These are phyloP conservation scores for Adrianichthys oophorus DNA, from an alignment of 2,797 vertebrate species.

Conservation along the genomic window DNA sequence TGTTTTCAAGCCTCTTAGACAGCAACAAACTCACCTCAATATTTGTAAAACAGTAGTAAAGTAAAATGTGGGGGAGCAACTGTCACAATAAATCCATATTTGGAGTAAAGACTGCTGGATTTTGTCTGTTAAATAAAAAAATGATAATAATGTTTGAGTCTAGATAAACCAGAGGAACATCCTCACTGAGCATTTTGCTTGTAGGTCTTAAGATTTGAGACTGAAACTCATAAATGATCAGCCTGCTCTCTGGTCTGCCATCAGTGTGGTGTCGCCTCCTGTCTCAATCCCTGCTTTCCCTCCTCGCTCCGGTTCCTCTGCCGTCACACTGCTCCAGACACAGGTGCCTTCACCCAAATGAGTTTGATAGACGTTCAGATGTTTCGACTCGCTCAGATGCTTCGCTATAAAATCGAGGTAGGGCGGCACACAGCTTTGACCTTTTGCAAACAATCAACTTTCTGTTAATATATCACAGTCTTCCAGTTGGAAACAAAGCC, in stretches of 20 bases:
- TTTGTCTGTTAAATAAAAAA: too few species aligned
- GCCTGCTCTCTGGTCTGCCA: slow-evolving; percentile 10
- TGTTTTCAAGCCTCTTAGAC: too few species aligned
- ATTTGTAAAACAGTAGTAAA: too few species aligned
- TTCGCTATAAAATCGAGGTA: slow-evolving; percentile 12
- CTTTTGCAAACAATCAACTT: slow-evolving; percentile 31
- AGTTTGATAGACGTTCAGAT: slow-evolving; percentile 30
- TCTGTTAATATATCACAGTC: slow-evolving; percentile 16
- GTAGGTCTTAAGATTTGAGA: too few species aligned
- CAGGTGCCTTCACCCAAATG: slow-evolving; percentile 41
- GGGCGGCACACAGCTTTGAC: slow-evolving; percentile 23
- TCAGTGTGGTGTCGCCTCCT: slow-evolving; percentile 21
- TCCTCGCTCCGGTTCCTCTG: neutral
- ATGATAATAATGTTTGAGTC: too few species aligned
- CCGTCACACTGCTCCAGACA: slow-evolving; percentile 8
- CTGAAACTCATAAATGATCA: neutral
- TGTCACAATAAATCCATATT: too few species aligned
- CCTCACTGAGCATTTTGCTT: too few species aligned
- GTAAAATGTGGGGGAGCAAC: too few species aligned
- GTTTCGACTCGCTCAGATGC: slow-evolving; percentile 9
- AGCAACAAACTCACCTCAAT: too few species aligned
- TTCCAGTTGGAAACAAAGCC: slow-evolving; percentile 14
- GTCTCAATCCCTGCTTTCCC: slow-evolving; percentile 7
- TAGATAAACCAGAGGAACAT: too few species aligned
- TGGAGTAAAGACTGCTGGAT: too few species aligned